Conservation (phyloP, 2,888 invertebrate species). For the Mythimna loreyi region DNA sequence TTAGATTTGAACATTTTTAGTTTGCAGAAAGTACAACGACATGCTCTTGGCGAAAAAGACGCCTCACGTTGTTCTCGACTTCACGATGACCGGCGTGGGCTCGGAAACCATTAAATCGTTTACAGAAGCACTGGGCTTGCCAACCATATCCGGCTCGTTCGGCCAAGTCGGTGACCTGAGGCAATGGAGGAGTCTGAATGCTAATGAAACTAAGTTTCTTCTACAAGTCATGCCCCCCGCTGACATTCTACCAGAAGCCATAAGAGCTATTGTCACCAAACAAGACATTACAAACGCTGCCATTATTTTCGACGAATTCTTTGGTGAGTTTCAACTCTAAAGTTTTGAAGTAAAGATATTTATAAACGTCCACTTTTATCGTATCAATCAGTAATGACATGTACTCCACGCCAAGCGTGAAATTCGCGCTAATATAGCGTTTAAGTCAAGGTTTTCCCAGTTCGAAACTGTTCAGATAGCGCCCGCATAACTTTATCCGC, state of each 20-base stretch:
- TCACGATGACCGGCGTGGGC: slow-evolving; percentile 95
- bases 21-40: slow-evolving; percentile 93
- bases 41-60: slow-evolving; percentile 92
- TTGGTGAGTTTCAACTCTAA: slow-evolving; percentile 90
- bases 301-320: slow-evolving; percentile 96
- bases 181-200: slow-evolving; percentile 95
- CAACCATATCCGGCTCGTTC: slow-evolving; percentile 96
- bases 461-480: slow-evolving; percentile 54
- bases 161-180: slow-evolving; percentile 96
- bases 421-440: slow-evolving; percentile 46
- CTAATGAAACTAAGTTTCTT: slow-evolving; percentile 93
- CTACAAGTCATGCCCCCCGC: slow-evolving; percentile 96
- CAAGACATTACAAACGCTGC: slow-evolving; percentile 98
- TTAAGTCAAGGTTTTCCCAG: slow-evolving; percentile 46
- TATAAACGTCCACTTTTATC: slow-evolving; percentile 45
- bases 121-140: slow-evolving; percentile 94
- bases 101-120: slow-evolving; percentile 97
- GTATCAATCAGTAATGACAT: slow-evolving; percentile 58
- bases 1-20: slow-evolving; percentile 78
- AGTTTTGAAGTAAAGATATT: slow-evolving; percentile 16
- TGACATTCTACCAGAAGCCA: slow-evolving; percentile 95
- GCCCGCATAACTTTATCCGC: slow-evolving; percentile 52
- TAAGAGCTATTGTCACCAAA: slow-evolving; percentile 94
- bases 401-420: slow-evolving; percentile 50
- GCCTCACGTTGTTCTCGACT: slow-evolving; percentile 95